A percentile compares a stretch with the other conserved stretches of the same genome.
phyloP scores from a whole-genome alignment of 2,888 invertebrate genomes.

The Drosophila helvetica region DNA sequence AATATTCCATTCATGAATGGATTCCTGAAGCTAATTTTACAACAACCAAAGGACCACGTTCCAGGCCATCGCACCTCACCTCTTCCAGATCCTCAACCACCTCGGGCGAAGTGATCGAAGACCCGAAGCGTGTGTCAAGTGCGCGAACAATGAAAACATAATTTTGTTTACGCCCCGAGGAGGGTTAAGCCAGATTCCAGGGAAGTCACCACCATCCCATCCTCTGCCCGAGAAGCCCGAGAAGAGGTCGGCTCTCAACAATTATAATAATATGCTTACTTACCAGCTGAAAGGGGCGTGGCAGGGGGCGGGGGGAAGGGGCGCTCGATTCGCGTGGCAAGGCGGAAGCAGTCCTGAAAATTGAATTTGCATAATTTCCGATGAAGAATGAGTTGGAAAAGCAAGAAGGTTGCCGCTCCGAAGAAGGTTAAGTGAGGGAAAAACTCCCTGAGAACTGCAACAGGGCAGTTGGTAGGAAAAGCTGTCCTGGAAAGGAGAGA shows the following conservation, averaged over 20 bases:
- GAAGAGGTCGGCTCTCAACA: conserved; percentile 51
- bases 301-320: neutral
- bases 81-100: neutral
- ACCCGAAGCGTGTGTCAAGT: conserved; percentile 8
- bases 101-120: neutral
- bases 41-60: too few species aligned
- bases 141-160: conserved; percentile 64
- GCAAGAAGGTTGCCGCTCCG: neutral
- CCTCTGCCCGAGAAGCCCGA: neutral
- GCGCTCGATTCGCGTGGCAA: conserved; percentile 56
- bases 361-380: conserved; percentile 67
- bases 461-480: too few species aligned
- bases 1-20: too few species aligned
- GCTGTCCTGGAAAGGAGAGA: neutral
- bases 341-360: conserved; percentile 60
- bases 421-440: conserved; percentile 3
- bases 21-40: too few species aligned
- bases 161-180: conserved; percentile 52
- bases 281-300: conserved; percentile 47
- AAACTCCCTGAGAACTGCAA: neutral
- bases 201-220: conserved; percentile 7
- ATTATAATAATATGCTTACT: conserved; percentile 72
- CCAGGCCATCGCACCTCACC: neutral
- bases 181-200: conserved; percentile 4
- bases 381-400: conserved; percentile 16